Base-by-base conservation (phyloP, 2,797 vertebrate species). In the Allobates femoralis region DNA sequence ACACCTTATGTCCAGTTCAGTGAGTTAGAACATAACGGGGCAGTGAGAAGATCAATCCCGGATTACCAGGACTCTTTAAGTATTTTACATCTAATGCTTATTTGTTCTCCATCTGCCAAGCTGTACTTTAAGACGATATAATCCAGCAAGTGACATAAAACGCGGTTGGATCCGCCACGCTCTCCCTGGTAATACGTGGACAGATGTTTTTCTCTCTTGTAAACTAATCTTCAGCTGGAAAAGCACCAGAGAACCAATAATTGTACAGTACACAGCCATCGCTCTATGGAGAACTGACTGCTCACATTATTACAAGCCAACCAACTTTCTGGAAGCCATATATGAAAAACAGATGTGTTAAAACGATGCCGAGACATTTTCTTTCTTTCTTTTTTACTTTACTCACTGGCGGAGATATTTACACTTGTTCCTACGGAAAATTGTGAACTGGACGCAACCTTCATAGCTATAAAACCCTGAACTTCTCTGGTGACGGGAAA, bases 311-410 rank as follows among this genome's bases (percentile, higher is more conserved):
- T 88, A 90, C 90, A 91, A 79, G 90, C 89, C 92, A 93, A 92
- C 82, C 79, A 90, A 89, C 89, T 90, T 76, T 91, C 86, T 89
- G 90, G 76, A 90, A 90, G 88, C 90, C 91, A 90, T 92, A 92
- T 87, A 86, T 88, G 56, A 87, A 91, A 94, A 93, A 87, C 93
- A 93, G 92, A 94, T 92, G 93, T 94, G 90, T 37, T 1, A 85
- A 89, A 84, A 85, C 30, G 85, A 85, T 26, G 89, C 66, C 77
- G 16, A n/a, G 67, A 37, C 23, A 26, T 73, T 82, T 89, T 71
- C 90, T 46, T 81, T 79, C 84, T 2, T 0, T 62, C 75, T 62
- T 78, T 62, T 75, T 75, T 11, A 58, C 76, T 56, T 55, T 77
- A 37, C 60, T 85, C 26, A 64, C 67, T 71, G n/a, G 62, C 55